These are phyloP conservation scores for Machimus atricapillus DNA, from an alignment of 2,888 invertebrate genomes.

Conservation along the genomic window DNA sequence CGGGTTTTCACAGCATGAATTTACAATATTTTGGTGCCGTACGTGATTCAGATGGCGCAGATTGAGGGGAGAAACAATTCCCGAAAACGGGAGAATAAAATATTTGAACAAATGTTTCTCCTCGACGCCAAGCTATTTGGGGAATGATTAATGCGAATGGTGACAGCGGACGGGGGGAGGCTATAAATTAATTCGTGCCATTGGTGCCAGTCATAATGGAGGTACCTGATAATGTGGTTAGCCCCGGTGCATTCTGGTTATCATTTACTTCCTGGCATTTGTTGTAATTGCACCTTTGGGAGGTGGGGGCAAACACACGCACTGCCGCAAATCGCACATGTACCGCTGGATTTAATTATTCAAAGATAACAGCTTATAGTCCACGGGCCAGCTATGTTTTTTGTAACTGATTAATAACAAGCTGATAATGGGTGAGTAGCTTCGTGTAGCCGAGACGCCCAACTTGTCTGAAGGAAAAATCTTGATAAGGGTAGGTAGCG, in stretches of 20 bases:
- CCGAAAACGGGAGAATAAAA: neutral
- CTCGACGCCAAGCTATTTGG: neutral
- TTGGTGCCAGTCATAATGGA: conserved; percentile 11
- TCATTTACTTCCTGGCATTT: neutral
- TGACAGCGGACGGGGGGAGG: neutral
- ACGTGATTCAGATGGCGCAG: neutral
- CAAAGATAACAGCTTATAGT: neutral
- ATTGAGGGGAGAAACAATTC: neutral
- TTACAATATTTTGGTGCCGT: neutral
- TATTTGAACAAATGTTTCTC: neutral
- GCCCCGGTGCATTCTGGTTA: neutral
- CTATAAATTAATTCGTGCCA: neutral
- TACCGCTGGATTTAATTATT: neutral
- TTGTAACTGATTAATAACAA: no score
- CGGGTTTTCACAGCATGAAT: neutral
- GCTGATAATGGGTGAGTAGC: no score
- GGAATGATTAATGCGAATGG: neutral
- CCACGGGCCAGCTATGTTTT: no score
- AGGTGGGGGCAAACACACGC: neutral
- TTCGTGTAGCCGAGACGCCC: no score
- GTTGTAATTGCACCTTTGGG: neutral
- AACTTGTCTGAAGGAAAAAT: no score
- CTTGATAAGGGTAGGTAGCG: no score
- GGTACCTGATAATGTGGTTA: conserved; percentile 9
- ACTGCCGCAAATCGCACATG: neutral